phyloP scores from a whole-genome alignment of 1,140 invertebrate genomes.

The Alviniconcha marisindica region DNA sequence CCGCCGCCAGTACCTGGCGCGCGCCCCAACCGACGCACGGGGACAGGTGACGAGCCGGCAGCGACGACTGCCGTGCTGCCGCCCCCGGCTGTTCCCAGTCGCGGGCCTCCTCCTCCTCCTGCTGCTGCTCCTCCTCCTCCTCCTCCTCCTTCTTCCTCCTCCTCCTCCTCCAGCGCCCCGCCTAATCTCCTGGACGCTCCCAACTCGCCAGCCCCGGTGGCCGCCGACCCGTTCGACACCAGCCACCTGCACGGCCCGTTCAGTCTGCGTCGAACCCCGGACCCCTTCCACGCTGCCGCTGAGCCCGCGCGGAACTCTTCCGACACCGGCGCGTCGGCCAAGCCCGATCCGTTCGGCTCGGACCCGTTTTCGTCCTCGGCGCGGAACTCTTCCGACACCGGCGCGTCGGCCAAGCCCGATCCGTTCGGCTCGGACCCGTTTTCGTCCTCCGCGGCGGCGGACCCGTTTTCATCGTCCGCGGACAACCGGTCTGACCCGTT shows the following conservation, averaged over 20 bases:
- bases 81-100: neutral
- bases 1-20: constrained; percentile 4
- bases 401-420: too few relatives aligned
- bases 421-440: too few relatives aligned
- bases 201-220: neutral
- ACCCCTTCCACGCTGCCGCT: neutral
- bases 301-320: neutral
- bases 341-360: too few relatives aligned
- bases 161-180: neutral
- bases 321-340: too few relatives aligned
- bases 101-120: constrained; percentile 33
- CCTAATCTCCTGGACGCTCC: constrained; percentile 9
- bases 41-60: neutral
- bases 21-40: constrained; percentile 15
- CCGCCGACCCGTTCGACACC: constrained; percentile 24
- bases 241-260: constrained; percentile 25
- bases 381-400: neutral
- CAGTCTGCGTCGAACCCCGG: neutral
- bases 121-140: neutral
- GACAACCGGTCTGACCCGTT: constrained; percentile 32
- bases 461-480: constrained; percentile 4
- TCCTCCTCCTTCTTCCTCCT: too few relatives aligned
- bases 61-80: neutral
- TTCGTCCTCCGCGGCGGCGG: neutral
- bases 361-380: neutral